phyloP scores from a whole-genome alignment of 2,797 vertebrate genomes.

The Sebastiscus albofasciatus region DNA sequence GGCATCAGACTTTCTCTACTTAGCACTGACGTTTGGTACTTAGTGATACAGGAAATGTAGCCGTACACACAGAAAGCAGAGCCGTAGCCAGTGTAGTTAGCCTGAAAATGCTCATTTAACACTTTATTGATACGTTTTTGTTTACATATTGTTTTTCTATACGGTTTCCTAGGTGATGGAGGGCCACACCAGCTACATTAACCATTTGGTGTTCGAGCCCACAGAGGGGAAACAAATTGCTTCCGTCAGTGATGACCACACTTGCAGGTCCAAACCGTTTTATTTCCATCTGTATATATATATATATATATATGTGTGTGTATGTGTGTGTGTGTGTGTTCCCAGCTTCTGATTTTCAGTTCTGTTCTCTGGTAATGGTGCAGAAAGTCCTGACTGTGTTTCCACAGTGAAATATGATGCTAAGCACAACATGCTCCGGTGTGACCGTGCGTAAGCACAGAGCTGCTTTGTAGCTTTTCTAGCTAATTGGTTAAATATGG shows the following conservation, averaged over 20 bases:
- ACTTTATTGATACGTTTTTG: slow-evolving; percentile 21
- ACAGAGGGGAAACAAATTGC: slow-evolving; percentile 93
- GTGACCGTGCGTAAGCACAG: slow-evolving; percentile 77
- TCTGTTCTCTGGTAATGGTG: slow-evolving; percentile 87
- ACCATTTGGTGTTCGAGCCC: slow-evolving; percentile 95
- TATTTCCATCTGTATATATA: slow-evolving; percentile 30
- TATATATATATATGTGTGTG: slow-evolving; percentile 4
- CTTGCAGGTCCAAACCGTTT: slow-evolving; percentile 90
- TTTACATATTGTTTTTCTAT: slow-evolving; percentile 39
- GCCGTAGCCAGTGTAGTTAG: background rate
- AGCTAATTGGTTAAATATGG: slow-evolving; percentile 86
- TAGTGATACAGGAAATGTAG: slow-evolving; percentile 47
- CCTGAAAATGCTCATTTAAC: slow-evolving; percentile 10
- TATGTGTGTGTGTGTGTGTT: slow-evolving; percentile 36
- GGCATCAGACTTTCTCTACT: slow-evolving; percentile 39
- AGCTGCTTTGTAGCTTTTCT: slow-evolving; percentile 75
- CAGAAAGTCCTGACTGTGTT: slow-evolving; percentile 83
- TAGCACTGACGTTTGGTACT: slow-evolving; percentile 51
- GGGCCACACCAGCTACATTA: slow-evolving; percentile 94
- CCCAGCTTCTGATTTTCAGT: slow-evolving; percentile 73
- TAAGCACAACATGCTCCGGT: slow-evolving; percentile 79
- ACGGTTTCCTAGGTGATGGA: slow-evolving; percentile 85
- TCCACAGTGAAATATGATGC: slow-evolving; percentile 82
- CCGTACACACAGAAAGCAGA: slow-evolving; percentile 1
- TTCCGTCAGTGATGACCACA: slow-evolving; percentile 98